Evolutionary conservation across 53 echinoderm and acorn worm species (phyloP).

Genomic region (Holothuria leucospilota): DNA sequence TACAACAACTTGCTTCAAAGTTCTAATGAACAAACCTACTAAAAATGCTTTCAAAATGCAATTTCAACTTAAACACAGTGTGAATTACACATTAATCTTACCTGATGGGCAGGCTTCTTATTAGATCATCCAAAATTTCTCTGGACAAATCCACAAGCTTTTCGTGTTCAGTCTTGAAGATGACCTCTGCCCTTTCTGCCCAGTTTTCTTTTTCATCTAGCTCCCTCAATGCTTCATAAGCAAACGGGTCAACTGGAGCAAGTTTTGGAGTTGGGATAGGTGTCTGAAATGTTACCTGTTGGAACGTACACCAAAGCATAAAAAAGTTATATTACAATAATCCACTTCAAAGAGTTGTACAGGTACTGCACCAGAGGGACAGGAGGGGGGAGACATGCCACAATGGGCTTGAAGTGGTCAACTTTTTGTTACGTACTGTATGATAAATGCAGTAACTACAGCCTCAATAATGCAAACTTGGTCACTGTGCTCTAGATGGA

Average conservation of each 20-base stretch:
- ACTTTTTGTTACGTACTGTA: too few species aligned
- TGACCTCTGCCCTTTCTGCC: constrained; percentile 85
- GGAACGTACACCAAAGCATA: not conserved
- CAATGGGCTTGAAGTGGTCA: too few species aligned
- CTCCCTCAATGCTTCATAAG: constrained; percentile 80
- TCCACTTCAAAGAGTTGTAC: too few species aligned
- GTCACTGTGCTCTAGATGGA: too few species aligned
- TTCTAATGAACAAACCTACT: too few species aligned
- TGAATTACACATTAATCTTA: not conserved
- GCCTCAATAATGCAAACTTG: too few species aligned
- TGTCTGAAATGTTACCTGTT: constrained; percentile 91
- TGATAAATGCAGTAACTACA: too few species aligned
- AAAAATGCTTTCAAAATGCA: too few species aligned
- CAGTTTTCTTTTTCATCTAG: constrained; percentile 91
- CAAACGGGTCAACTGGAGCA: constrained; percentile 30
- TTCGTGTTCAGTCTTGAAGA: constrained; percentile 91
- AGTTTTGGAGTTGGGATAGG: constrained; percentile 62
- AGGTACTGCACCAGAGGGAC: too few species aligned
- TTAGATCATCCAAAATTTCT: constrained; percentile 77
- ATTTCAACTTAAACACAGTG: too few species aligned
- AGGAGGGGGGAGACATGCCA: too few species aligned
- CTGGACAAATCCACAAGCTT: constrained; percentile 67
- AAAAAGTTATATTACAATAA: not conserved
- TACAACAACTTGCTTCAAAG: too few species aligned
- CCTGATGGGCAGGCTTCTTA: constrained; percentile 68